phyloP scores from a whole-genome alignment of 2,797 vertebrate genomes.

The Sebastes paucispinis region DNA sequence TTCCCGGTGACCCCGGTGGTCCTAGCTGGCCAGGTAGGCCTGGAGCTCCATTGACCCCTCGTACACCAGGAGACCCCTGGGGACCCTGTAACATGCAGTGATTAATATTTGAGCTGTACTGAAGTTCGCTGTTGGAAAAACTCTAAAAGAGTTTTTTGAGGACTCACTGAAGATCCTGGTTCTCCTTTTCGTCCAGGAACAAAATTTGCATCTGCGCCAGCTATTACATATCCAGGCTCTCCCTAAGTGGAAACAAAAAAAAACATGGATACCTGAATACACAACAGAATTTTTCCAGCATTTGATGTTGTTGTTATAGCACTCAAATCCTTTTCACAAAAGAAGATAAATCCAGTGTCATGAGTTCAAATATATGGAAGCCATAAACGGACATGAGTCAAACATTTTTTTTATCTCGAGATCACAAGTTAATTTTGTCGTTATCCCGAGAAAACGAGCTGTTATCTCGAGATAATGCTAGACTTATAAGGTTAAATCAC shows the following conservation, averaged over 20 bases:
- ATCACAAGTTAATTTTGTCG: too few relatives aligned
- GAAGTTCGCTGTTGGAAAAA: neutral
- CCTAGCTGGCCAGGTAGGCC: slow-evolving; percentile 84
- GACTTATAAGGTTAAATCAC: too few relatives aligned
- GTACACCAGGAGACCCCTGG: slow-evolving; percentile 81
- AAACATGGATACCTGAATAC: neutral
- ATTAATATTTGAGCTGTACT: neutral
- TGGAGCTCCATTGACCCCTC: slow-evolving; percentile 85
- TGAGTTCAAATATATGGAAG: neutral
- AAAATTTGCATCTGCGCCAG: slow-evolving; percentile 80
- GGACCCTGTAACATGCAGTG: slow-evolving; percentile 72
- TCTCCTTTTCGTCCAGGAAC: slow-evolving; percentile 87
- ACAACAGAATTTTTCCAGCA: fast-evolving
- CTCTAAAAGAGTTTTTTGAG: fast-evolving
- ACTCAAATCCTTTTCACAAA: neutral
- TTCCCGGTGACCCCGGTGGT: slow-evolving; percentile 80
- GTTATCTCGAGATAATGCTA: too few relatives aligned
- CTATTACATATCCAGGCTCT: slow-evolving; percentile 89
- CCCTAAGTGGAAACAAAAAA: slow-evolving; percentile 75
- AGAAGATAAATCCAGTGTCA: neutral
- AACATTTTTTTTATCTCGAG: too few relatives aligned
- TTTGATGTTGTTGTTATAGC: too few relatives aligned
- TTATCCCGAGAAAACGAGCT: too few relatives aligned
- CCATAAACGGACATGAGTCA: too few relatives aligned
- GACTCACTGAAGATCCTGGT: slow-evolving; percentile 87